Conservation (phyloP, 1,140 invertebrate species). For the Semibalanus balanoides region DNA sequence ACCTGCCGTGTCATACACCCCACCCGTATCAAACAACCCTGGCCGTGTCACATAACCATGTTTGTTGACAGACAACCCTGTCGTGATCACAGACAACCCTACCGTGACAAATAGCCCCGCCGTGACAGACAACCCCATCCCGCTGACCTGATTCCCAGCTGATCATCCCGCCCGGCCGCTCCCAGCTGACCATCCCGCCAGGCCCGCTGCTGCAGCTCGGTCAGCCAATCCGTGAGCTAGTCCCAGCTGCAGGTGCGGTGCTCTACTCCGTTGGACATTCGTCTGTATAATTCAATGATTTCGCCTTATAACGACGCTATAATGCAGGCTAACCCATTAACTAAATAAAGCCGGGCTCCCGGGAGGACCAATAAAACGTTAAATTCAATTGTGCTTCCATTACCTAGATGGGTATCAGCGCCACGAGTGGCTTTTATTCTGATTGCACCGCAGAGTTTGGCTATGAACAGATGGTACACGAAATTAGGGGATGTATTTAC, state of each 20-base stretch:
- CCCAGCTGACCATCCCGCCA: no score
- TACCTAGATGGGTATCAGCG: not conserved
- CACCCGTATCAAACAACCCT: no score
- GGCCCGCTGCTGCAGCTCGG: no score
- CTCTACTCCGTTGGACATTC: not conserved
- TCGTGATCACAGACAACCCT: no score
- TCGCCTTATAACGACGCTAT: conserved; percentile 1
- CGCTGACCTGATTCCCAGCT: no score
- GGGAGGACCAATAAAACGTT: not conserved
- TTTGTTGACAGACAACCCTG: no score
- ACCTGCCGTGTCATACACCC: no score
- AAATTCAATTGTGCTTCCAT: conserved; percentile 2
- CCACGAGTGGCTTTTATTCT: conserved; percentile 1
- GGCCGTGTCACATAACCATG: no score
- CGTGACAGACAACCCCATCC: no score
- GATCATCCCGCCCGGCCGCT: no score
- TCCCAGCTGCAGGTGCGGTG: not conserved
- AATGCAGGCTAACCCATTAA: conserved; percentile 2
- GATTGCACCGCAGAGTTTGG: not conserved
- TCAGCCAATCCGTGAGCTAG: no score
- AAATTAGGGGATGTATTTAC: not conserved
- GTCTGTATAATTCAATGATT: conserved; percentile 2
- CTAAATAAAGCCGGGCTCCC: not conserved
- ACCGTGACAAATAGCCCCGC: no score
- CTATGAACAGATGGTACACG: conserved; percentile 1